Evolutionary conservation across 2,797 vertebrate genomes (phyloP).

Genomic region (Apodemus agrarius): DNA sequence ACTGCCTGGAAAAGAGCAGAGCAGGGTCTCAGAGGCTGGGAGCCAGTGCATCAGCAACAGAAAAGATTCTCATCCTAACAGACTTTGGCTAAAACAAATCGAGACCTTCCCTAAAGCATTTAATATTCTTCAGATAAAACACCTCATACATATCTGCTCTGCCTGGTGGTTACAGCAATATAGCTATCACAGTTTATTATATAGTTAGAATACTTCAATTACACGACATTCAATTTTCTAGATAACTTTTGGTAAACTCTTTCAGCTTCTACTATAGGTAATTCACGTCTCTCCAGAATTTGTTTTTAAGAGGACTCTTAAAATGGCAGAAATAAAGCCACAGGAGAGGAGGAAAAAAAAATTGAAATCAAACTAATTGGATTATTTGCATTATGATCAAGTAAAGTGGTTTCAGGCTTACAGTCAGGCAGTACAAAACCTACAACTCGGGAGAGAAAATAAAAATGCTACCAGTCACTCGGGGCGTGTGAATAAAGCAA

Average conservation of each 20-base stretch:
- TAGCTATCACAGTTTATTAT: not conserved
- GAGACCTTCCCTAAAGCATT: constrained; percentile 27
- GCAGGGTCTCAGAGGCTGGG: constrained; percentile 56
- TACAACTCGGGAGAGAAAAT: constrained; percentile 61
- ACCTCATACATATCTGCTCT: not conserved
- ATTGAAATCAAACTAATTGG: constrained; percentile 68
- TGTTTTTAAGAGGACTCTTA: constrained; percentile 51
- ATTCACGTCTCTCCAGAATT: constrained; percentile 47
- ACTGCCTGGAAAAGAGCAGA: constrained; percentile 90
- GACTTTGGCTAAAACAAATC: constrained; percentile 31
- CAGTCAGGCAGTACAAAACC: not conserved
- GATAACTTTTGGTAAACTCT: constrained; percentile 32
- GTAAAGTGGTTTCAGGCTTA: constrained; percentile 62
- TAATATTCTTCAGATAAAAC: not conserved
- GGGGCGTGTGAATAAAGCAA: constrained; percentile 30
- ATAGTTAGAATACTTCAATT: not conserved
- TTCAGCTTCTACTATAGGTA: constrained; percentile 7
- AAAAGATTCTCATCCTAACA: constrained; percentile 3
- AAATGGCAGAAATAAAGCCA: constrained; percentile 47
- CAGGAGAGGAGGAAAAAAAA: constrained; percentile 47
- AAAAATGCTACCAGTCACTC: constrained; percentile 82
- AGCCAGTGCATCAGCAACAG: not conserved
- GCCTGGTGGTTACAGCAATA: not conserved
- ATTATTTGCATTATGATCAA: constrained; percentile 66
- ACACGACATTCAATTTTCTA: not conserved